These are phyloP conservation scores for Geopemphigus sp. DNA, from an alignment of 1,140 invertebrate genomes.

Conservation along the genomic window DNA sequence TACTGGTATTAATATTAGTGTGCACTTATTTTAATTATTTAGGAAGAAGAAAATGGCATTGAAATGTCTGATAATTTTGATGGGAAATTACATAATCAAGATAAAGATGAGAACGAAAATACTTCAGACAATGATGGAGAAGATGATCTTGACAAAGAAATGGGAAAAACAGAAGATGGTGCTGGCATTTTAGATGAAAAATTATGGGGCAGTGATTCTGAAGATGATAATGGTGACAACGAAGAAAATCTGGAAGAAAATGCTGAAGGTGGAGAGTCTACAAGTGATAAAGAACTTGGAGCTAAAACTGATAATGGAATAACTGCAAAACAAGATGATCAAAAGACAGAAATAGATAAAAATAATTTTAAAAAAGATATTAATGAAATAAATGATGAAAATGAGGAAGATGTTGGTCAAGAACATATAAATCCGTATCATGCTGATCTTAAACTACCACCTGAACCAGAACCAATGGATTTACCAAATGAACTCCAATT, in stretches of 20 bases:
- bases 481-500: slow-evolving; percentile 81
- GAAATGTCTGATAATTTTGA: slow-evolving; percentile 94
- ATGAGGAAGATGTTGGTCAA: slow-evolving; percentile 70
- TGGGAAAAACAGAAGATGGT: slow-evolving; percentile 86
- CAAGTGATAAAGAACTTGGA: slow-evolving; percentile 60
- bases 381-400: slow-evolving; percentile 77
- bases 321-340: slow-evolving; percentile 59
- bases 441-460: slow-evolving; percentile 64
- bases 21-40: slow-evolving; percentile 48
- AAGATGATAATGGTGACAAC: slow-evolving; percentile 67
- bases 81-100: slow-evolving; percentile 77
- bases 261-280: slow-evolving; percentile 56
- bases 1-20: not conserved
- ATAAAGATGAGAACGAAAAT: slow-evolving; percentile 67
- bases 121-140: slow-evolving; percentile 63
- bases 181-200: slow-evolving; percentile 71
- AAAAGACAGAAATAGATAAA: slow-evolving; percentile 57
- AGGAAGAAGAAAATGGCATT: slow-evolving; percentile 88
- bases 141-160: slow-evolving; percentile 85
- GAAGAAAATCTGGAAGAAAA: slow-evolving; percentile 61
- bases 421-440: slow-evolving; percentile 85
- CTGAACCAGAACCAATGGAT: slow-evolving; percentile 80
- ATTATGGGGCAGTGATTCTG: slow-evolving; percentile 79
- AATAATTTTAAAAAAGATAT: slow-evolving; percentile 68
- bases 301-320: slow-evolving; percentile 63